phyloP scores from a whole-genome alignment of 2,888 invertebrate species.

The Athetis lepigone region DNA sequence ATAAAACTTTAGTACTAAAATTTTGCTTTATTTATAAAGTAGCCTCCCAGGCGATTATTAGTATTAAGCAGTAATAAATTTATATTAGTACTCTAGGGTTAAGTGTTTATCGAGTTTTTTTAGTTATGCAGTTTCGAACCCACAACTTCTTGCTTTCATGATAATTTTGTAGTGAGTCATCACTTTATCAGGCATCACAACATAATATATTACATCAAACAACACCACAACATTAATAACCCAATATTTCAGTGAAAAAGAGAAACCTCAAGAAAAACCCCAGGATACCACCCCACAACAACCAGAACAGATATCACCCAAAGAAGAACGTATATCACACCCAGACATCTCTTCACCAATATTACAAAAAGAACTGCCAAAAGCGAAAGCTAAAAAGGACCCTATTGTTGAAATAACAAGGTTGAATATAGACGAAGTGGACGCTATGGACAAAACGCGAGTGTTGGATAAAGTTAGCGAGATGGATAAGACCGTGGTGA shows the following conservation, averaged over 20 bases:
- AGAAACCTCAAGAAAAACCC: conserved; percentile 68
- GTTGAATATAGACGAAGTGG: conserved; percentile 46
- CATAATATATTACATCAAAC: too few relatives aligned
- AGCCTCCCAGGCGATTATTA: too few relatives aligned
- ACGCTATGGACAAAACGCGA: conserved; percentile 71
- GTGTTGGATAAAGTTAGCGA: conserved; percentile 58
- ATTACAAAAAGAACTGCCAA: conserved; percentile 62
- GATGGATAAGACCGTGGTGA: conserved; percentile 78
- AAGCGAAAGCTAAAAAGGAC: conserved; percentile 49
- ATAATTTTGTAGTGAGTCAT: too few relatives aligned
- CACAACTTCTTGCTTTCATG: too few relatives aligned
- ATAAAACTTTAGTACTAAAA: too few relatives aligned
- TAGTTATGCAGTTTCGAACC: too few relatives aligned
- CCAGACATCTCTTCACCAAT: conserved; percentile 72
- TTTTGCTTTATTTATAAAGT: too few relatives aligned
- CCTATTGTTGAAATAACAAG: conserved; percentile 43
- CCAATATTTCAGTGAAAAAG: conserved; percentile 46
- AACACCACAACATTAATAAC: background rate
- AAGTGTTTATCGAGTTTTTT: too few relatives aligned
- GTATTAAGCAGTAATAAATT: too few relatives aligned
- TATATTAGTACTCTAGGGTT: too few relatives aligned
- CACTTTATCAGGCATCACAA: too few relatives aligned
- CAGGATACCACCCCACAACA: conserved; percentile 50
- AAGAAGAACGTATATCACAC: conserved; percentile 71
- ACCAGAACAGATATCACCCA: conserved; percentile 60